phyloP scores from a whole-genome alignment of 92 coral and sea anemone genomes.

The Siderastrea siderea region DNA sequence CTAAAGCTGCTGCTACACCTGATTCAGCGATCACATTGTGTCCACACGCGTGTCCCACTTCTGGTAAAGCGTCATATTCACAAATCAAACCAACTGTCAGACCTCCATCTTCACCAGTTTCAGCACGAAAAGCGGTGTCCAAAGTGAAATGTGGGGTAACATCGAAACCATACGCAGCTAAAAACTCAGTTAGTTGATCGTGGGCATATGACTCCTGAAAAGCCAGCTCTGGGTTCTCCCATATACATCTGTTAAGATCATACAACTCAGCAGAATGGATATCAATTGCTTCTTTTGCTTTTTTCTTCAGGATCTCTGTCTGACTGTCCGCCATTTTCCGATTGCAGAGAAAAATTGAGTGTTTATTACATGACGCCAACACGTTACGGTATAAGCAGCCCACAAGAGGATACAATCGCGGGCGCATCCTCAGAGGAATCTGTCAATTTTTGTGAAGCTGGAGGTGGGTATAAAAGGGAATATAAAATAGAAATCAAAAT shows the following conservation, averaged over 20 bases:
- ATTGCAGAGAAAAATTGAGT: no score
- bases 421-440: no score
- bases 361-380: no score
- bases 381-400: no score
- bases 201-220: conserved; percentile 82
- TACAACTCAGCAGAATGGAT: conserved; percentile 64
- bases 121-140: conserved; percentile 89
- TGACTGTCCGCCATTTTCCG: conserved; percentile 32
- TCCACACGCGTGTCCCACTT: conserved; percentile 90
- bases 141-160: conserved; percentile 75
- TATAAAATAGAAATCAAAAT: no score
- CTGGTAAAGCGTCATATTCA: conserved; percentile 87
- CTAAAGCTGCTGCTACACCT: conserved; percentile 82
- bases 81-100: conserved; percentile 69
- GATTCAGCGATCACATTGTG: conserved; percentile 91
- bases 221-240: conserved; percentile 84
- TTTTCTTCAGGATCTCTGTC: conserved; percentile 25
- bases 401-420: no score
- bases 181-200: conserved; percentile 73
- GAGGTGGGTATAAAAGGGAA: no score
- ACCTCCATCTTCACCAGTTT: conserved; percentile 51
- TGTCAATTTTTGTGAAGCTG: no score
- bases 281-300: conserved; percentile 74
- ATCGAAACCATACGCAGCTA: conserved; percentile 71
- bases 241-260: conserved; percentile 78